phyloP scores from a whole-genome alignment of 2,888 invertebrate species.

The Scrobipalpa costella region DNA sequence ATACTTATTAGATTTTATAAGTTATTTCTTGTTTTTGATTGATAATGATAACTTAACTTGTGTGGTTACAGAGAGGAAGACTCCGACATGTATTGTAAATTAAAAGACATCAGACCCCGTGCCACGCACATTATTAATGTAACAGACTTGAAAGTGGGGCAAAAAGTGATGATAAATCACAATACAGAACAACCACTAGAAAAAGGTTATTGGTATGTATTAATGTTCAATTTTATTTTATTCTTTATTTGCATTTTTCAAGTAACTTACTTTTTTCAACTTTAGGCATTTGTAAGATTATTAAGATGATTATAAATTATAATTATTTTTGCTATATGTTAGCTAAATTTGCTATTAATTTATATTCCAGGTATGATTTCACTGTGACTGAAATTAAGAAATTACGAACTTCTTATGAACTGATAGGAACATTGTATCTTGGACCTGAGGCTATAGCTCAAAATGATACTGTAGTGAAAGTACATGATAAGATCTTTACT shows the following conservation, averaged over 20 bases:
- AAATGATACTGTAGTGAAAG: constrained; percentile 80
- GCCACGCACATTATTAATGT: constrained; percentile 79
- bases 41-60: background rate
- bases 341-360: background rate
- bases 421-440: constrained; percentile 82
- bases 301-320: too few species aligned
- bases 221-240: background rate
- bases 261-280: too few species aligned
- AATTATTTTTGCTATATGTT: background rate
- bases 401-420: constrained; percentile 56
- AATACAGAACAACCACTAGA: constrained; percentile 85
- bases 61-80: constrained; percentile 61
- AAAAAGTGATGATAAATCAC: constrained; percentile 87
- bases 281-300: too few species aligned
- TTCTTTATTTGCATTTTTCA: too few species aligned
- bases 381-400: constrained; percentile 74
- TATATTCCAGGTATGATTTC: constrained; percentile 77
- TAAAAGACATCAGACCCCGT: constrained; percentile 84
- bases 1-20: background rate
- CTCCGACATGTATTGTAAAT: constrained; percentile 57
- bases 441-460: constrained; percentile 79
- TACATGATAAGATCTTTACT: constrained; percentile 83
- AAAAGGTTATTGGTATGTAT: constrained; percentile 85
- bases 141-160: constrained; percentile 79
- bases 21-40: background rate